Conservation (phyloP, 2,888 invertebrate species). For the Clusia tigrina region DNA sequence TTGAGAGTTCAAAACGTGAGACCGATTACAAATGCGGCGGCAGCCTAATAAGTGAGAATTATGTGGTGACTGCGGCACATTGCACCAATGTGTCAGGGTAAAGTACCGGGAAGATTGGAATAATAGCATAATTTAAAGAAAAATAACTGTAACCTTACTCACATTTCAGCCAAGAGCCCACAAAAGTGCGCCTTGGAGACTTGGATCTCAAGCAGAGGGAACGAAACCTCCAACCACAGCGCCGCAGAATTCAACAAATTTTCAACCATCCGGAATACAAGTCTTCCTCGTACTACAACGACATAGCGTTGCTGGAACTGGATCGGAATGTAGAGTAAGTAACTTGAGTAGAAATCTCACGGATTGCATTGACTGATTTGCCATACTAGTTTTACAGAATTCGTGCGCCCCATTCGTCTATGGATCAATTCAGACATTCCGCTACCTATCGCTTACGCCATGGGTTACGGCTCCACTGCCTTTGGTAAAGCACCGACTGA, state of each 20-base stretch:
- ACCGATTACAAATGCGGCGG: constrained; percentile 62
- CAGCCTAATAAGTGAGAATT: constrained; percentile 58
- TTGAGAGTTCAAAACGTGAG: constrained; percentile 28
- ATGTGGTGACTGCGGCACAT: constrained; percentile 60
- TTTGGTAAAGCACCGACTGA: constrained; percentile 60
- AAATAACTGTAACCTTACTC: neutral
- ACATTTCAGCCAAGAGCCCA: constrained; percentile 43
- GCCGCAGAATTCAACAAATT: constrained; percentile 43
- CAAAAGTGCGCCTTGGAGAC: constrained; percentile 56
- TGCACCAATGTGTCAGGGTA: constrained; percentile 55
- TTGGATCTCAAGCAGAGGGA: constrained; percentile 51
- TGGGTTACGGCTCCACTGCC: constrained; percentile 70
- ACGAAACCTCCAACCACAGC: constrained; percentile 46
- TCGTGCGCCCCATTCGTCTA: constrained; percentile 69
- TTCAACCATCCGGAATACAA: constrained; percentile 49
- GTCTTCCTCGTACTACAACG: constrained; percentile 48
- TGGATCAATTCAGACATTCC: constrained; percentile 62
- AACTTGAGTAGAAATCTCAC: constrained; percentile 20
- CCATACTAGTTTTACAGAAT: constrained; percentile 48
- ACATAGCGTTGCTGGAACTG: constrained; percentile 54
- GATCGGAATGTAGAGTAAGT: constrained; percentile 48
- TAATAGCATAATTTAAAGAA: neutral
- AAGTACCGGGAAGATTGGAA: constrained; percentile 24
- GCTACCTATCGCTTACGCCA: constrained; percentile 66
- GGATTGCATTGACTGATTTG: neutral